Percentiles rank a stretch among this genome's conserved stretches.
phyloP scores from a whole-genome alignment of 2,797 vertebrate genomes.

The Sebastes minor region DNA sequence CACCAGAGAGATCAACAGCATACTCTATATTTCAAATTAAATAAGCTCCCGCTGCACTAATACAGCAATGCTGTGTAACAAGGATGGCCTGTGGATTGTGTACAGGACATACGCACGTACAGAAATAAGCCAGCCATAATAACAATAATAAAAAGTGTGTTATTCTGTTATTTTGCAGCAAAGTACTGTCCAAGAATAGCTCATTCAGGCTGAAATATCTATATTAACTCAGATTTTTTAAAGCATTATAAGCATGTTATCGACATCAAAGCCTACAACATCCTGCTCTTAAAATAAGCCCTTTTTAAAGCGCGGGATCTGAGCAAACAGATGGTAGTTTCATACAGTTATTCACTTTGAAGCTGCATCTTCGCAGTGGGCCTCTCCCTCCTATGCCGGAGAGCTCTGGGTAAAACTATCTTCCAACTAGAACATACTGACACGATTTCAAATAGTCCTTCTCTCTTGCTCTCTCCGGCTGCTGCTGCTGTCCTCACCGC shows the following conservation, averaged over 20 bases:
- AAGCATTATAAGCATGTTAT: slow-evolving; percentile 38
- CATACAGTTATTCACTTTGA: slow-evolving; percentile 70
- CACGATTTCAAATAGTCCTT: slow-evolving; percentile 58
- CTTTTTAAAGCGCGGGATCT: slow-evolving; percentile 32
- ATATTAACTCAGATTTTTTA: slow-evolving; percentile 21
- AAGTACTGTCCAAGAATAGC: background rate
- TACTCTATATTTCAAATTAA: slow-evolving; percentile 30
- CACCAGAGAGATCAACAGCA: slow-evolving; percentile 8
- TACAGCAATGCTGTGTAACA: background rate
- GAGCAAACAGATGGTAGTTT: slow-evolving; percentile 61
- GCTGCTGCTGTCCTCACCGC: slow-evolving; percentile 46
- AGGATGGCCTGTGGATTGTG: background rate
- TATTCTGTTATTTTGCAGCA: background rate
- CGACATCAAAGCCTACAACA: slow-evolving; percentile 45
- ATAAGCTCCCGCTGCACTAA: slow-evolving; percentile 17
- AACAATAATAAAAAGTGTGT: background rate
- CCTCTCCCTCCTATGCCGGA: slow-evolving; percentile 17
- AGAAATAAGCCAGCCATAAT: background rate
- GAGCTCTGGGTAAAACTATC: slow-evolving; percentile 53
- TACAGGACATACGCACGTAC: background rate
- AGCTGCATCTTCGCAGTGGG: slow-evolving; percentile 38
- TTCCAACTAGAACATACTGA: slow-evolving; percentile 59
- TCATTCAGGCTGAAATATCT: slow-evolving; percentile 4
- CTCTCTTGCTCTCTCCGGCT: slow-evolving; percentile 32
- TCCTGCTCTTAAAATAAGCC: slow-evolving; percentile 37